Conservation (phyloP, 1,140 invertebrate species). For the Theocolax elegans region DNA sequence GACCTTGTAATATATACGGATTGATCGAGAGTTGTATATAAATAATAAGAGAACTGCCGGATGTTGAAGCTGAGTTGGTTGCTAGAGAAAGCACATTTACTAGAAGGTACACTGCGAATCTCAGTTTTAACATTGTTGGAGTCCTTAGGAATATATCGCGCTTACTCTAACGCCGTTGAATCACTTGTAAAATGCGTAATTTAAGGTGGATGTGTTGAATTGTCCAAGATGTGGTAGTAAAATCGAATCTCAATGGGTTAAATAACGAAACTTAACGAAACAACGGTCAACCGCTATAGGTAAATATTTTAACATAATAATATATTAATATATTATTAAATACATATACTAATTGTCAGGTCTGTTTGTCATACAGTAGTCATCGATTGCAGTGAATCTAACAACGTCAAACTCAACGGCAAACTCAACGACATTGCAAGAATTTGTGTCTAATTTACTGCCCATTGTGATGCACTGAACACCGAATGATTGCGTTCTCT, state of each 20-base stretch:
- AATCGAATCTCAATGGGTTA: slow-evolving; percentile 83
- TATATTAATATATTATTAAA: background rate
- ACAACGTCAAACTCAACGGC: slow-evolving; percentile 84
- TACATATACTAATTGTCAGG: slow-evolving; percentile 64
- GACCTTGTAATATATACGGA: slow-evolving; percentile 95
- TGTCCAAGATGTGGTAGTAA: slow-evolving; percentile 78
- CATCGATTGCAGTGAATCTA: slow-evolving; percentile 85
- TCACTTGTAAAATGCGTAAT: slow-evolving; percentile 83
- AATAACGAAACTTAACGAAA: slow-evolving; percentile 90
- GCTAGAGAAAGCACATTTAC: slow-evolving; percentile 82
- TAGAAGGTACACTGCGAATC: slow-evolving; percentile 87
- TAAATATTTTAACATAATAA: background rate
- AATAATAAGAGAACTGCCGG: slow-evolving; percentile 92
- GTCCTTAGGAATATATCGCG: slow-evolving; percentile 80
- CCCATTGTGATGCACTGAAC: slow-evolving; percentile 90
- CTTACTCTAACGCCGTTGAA: slow-evolving; percentile 75
- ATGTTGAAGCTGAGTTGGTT: slow-evolving; percentile 88
- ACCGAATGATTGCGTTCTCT: slow-evolving; percentile 96
- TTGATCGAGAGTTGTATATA: slow-evolving; percentile 92
- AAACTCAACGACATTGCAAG: slow-evolving; percentile 93
- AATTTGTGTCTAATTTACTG: slow-evolving; percentile 94
- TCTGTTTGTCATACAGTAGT: slow-evolving; percentile 95
- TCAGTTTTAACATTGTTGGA: slow-evolving; percentile 92
- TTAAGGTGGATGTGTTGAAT: slow-evolving; percentile 86
- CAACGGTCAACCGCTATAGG: slow-evolving; percentile 82